Conservation (phyloP, 2,113 vertebrate genomes). For the Tachysurus vachellii region DNA sequence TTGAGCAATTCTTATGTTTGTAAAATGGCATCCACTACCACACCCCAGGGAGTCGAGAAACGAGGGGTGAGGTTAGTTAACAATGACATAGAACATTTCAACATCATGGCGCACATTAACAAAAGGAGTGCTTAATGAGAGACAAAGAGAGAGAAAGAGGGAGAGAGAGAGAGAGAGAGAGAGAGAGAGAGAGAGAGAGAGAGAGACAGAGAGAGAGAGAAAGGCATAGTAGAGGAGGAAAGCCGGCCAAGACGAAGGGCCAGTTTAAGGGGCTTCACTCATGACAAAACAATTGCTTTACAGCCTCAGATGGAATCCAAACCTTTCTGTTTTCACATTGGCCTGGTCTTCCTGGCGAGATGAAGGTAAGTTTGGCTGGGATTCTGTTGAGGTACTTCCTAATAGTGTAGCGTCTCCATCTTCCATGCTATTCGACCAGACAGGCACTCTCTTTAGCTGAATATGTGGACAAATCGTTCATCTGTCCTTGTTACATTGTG, state of each 20-base stretch:
- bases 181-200: constrained; percentile 18
- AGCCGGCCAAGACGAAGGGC: constrained; percentile 42
- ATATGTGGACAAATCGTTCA: constrained; percentile 40
- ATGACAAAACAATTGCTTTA: constrained; percentile 51
- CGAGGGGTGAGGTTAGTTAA: constrained; percentile 51
- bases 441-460: constrained; percentile 44
- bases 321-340: constrained; percentile 31
- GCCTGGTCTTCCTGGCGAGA: constrained; percentile 38
- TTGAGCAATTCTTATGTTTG: constrained; percentile 55
- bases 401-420: constrained; percentile 7
- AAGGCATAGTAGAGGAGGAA: constrained; percentile 36
- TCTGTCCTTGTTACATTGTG: constrained; percentile 30
- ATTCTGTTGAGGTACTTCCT: constrained; percentile 25
- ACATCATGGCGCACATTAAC: constrained; percentile 46
- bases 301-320: constrained; percentile 30
- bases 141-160: constrained; percentile 8
- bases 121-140: constrained; percentile 39
- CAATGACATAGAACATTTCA: constrained; percentile 54
- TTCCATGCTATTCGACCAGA: constrained; percentile 35
- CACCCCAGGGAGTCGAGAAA: constrained; percentile 42
- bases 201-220: constrained; percentile 10
- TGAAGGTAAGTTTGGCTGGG: constrained; percentile 31
- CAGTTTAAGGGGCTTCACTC: constrained; percentile 36
- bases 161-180: constrained; percentile 26
- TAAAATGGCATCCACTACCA: constrained; percentile 54